Evolutionary conservation across 2,888 invertebrate species (phyloP), one percentile per base, ranked within the genome.

Genomic region (Acleris cristana): DNA sequence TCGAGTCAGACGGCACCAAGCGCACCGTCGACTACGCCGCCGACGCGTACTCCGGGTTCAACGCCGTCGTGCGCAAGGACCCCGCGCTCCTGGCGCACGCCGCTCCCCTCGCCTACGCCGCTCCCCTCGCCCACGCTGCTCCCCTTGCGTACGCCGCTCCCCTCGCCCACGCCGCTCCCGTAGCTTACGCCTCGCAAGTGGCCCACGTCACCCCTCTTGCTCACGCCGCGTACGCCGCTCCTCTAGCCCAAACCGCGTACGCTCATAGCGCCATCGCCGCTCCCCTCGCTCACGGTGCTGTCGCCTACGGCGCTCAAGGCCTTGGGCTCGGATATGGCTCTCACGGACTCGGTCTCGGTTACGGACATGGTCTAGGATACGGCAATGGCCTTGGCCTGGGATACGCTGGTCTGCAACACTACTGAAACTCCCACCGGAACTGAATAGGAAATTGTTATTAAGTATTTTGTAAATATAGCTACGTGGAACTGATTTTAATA

Each of bases 21-120:
- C 79, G 87, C 64, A 83, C 76, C 40, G 87, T 87, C 5, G 86
- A 87, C 69, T 87, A 87, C 75, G 81, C 81, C 40, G 85, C 86
- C 64, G 82, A 85, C 69, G 81, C 83, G 23, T 71, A 85, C 66
- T 80, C 84, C 69, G 88, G 87, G 59, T 87, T 87, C 78, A 87
- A 86, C 74, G 87, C 87, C 48, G 75, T 85, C 19, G 87, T 87
- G 12, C 78, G 79, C 69, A 82, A 80, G 62, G 83, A 83, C 69
- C 83, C 86, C 26, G 76, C 71, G 14, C 67, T 74, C 73, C 73
- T 53, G 69, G 21, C 67, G 12, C 60, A 70, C n/a, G 63, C 68
- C 3, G 70, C 59, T 56, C 71, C 76, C 14, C 57, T 73, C 21
- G 71, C 69, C 2, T 71, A 76, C 52, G 72, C 73, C 23, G 72